These are phyloP conservation scores for Trachelus stipa DNA, from an alignment of 2,888 invertebrate genomes.

Conservation along the genomic window DNA sequence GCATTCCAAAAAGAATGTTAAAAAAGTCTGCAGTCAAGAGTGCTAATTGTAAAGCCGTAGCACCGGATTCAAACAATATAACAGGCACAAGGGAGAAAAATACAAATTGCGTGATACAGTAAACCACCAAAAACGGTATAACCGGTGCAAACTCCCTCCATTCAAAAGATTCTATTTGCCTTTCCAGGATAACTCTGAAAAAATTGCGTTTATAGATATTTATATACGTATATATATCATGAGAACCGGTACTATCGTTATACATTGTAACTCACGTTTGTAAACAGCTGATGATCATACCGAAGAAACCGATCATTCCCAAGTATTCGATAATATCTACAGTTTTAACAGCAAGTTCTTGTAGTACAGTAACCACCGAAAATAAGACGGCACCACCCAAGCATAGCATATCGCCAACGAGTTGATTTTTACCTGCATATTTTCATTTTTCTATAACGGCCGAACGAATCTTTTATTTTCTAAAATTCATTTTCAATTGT, in stretches of 20 bases:
- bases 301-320: conserved; percentile 84
- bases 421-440: conserved; percentile 77
- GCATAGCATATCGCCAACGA: conserved; percentile 86
- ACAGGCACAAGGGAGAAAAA: conserved; percentile 83
- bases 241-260: not conserved
- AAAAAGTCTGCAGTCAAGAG: conserved; percentile 88
- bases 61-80: conserved; percentile 81
- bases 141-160: conserved; percentile 74
- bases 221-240: not conserved
- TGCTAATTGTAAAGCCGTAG: conserved; percentile 85
- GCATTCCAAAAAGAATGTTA: conserved; percentile 82
- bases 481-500: not conserved
- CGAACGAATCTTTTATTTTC: not conserved
- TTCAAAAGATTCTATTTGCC: conserved; percentile 75
- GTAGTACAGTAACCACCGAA: conserved; percentile 82
- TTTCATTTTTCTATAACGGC: conserved; percentile 10
- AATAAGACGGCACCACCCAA: conserved; percentile 82
- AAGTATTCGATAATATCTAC: conserved; percentile 84
- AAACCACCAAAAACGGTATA: conserved; percentile 72
- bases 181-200: conserved; percentile 73
- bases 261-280: conserved; percentile 76
- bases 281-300: conserved; percentile 79
- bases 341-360: conserved; percentile 85
- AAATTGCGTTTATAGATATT: conserved; percentile 10
- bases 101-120: conserved; percentile 79